Evolutionary conservation across 2,888 invertebrate genomes (phyloP), one percentile per base, ranked within the genome.

Genomic region (Luperina nickerlii): DNA sequence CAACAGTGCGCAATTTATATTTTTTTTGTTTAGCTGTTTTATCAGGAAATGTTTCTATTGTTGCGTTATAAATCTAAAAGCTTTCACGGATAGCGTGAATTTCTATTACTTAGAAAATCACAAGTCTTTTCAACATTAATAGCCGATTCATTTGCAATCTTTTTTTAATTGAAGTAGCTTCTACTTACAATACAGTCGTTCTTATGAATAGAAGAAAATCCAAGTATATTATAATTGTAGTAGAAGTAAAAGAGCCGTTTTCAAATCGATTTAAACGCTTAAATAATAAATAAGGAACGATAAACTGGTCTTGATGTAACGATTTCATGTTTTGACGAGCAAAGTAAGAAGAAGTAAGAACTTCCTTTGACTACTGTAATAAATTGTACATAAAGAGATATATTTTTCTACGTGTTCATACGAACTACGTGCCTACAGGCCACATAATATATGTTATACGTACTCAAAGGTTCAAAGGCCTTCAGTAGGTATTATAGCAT

Each of bases 1-100:
- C 82, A 84, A 87, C 87, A 82, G 82, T 45, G 77, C 75, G 77
- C 79, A 72, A 72, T 87, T 89, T 85, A 74, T 76, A 80, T 82
- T 83, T 87, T 83, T 87, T 89, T 81, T 81, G 71, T 69, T 83
- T 82, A 70, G 42, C 62, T 69, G 80, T 84, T 81, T 82, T 77
- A 66, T 71, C 74, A 74, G 38, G 62, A 60, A 82, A 85, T 73
- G 74, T 83, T 87, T 86, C 70, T 87, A 57, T 73, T 67, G 68
- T 71, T 65, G 69, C 65, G 15, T 65, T 62, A 78, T 74, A 76
- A 77, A 88, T 84, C 65, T 82, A 84, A 88, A 87, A 82, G 87
- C 79, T 86, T 79, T 74, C 67, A 70, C 38, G 20, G 70, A 70
- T 68, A 68, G 27, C 65, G 62, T 63, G 70, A 63, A 70, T 54